A percentile compares a stretch with the other conserved stretches of the same genome.
Conservation (phyloP, 2,888 invertebrate genomes). For the Dasypogon diadema region DNA sequence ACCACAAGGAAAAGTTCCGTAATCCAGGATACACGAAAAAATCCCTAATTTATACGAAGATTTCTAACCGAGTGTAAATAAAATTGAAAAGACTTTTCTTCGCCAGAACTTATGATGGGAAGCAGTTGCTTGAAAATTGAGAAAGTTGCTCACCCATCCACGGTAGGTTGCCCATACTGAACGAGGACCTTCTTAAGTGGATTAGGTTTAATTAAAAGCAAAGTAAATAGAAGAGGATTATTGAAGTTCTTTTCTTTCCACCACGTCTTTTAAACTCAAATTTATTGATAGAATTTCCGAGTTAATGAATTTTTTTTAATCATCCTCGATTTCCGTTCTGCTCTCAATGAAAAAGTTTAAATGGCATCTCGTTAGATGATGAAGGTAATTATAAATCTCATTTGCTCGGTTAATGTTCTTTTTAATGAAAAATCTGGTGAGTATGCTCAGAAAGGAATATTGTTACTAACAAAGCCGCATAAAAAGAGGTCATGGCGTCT, state of each 20-base stretch:
- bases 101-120: no score
- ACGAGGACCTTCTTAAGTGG: background rate
- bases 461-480: no score
- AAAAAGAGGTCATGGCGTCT: no score
- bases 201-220: conserved; percentile 25
- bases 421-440: conserved; percentile 2
- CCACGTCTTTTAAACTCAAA: background rate
- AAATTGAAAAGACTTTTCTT: no score
- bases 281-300: conserved; percentile 32
- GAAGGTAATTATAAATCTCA: conserved; percentile 30
- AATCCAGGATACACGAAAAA: no score
- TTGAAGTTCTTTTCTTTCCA: background rate
- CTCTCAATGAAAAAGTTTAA: background rate
- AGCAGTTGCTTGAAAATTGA: no score
- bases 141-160: no score
- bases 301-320: conserved; percentile 28
- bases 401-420: conserved; percentile 10
- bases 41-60: no score
- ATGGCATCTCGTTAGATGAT: conserved; percentile 18
- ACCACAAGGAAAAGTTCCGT: no score
- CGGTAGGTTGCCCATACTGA: no score
- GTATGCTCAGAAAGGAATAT: background rate
- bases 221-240: background rate
- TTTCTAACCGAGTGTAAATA: no score
- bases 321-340: background rate